Base-by-base conservation (phyloP, 2,113 vertebrate species). In the Nannospalax galili region DNA sequence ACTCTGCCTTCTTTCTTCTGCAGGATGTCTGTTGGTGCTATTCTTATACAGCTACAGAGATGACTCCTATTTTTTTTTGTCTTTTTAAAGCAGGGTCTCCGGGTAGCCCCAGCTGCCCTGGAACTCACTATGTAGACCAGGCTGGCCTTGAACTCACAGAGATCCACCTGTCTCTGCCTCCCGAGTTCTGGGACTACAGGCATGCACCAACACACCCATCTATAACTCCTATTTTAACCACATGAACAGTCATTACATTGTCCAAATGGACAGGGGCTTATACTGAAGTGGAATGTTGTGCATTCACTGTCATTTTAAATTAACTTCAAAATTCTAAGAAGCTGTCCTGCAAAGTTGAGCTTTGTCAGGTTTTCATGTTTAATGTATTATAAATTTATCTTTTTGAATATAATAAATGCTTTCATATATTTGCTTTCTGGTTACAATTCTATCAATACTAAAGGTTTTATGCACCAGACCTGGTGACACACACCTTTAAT, bases 21-120 rank as follows among this genome's bases (percentile, higher is more conserved):
- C 98, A 99, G 99, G 97, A 98, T 99, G 94, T 98, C 99, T n/a
- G n/a, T n/a, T n/a, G 15, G 98, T 99, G 40, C 98, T 99, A 64
- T 98, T 99, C 93, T 98, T 99, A 73, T 99, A 99, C 98, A 99
- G 99, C 98, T 99, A 99, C 98, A 99, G 98, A 97, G 99, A 99
- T 0, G 99, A 99, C 96, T 99, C n/a, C n/a, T n/a, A n/a, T n/a
- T n/a, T n/a, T n/a, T n/a, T n/a, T n/a, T n/a, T n/a, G n/a, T n/a
- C n/a, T n/a, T n/a, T n/a, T n/a, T n/a, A n/a, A n/a, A n/a, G n/a
- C n/a, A n/a, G n/a, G n/a, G n/a, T n/a, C n/a, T n/a, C n/a, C n/a
- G n/a, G n/a, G n/a, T n/a, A n/a, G n/a, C n/a, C n/a, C n/a, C n/a
- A n/a, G n/a, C n/a, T n/a, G n/a, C n/a, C n/a, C n/a, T n/a, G n/a